These are phyloP conservation scores for Hippocampus abdominalis DNA, from an alignment of 2,113 vertebrate species.

Conservation along the genomic window DNA sequence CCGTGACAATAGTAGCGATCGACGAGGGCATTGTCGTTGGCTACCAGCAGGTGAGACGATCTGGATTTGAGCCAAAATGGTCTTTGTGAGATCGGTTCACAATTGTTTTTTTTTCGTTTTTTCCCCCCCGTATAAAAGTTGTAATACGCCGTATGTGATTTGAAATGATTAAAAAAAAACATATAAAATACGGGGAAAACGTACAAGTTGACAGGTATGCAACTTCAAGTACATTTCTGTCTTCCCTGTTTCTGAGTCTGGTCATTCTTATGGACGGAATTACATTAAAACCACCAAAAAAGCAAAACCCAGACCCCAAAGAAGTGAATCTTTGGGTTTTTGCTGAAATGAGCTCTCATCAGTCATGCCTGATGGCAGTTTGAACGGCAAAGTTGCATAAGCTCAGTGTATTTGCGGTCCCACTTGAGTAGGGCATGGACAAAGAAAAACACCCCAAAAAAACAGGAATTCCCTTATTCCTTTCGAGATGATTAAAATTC, in stretches of 20 bases:
- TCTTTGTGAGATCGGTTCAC: no score
- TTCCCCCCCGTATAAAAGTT: no score
- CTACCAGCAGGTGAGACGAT: no score
- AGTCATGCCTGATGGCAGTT: neutral
- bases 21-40: no score
- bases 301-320: neutral
- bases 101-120: no score
- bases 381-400: neutral
- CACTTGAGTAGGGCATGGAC: constrained; percentile 2
- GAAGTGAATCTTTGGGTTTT: neutral
- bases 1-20: no score
- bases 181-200: no score
- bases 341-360: neutral
- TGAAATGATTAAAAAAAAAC: no score
- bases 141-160: no score
- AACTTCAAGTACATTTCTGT: neutral
- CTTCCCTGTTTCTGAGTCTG: neutral
- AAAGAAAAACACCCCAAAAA: constrained; percentile 1
- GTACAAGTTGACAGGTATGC: no score
- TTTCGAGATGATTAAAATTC: constrained; percentile 96
- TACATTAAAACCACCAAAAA: neutral
- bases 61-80: no score
- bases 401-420: neutral
- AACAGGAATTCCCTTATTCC: constrained; percentile 64
- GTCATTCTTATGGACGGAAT: neutral